These are phyloP conservation scores for Boulengeromyrus knoepffleri DNA, from an alignment of 2,113 vertebrate genomes.

Conservation along the genomic window DNA sequence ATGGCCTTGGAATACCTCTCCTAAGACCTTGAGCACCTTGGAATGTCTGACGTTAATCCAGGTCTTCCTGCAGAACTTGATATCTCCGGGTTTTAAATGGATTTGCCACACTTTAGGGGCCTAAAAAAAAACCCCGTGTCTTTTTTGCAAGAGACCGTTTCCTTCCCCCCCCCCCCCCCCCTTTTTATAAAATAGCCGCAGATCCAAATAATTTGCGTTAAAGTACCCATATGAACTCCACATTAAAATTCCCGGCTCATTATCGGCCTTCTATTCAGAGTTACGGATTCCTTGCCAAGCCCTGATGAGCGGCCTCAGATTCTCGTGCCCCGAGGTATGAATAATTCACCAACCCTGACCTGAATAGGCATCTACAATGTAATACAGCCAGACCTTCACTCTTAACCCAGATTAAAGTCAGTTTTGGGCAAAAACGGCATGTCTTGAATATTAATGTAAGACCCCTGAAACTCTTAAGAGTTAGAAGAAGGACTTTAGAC, in stretches of 20 bases:
- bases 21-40: not conserved
- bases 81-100: not conserved
- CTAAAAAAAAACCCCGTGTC: not conserved
- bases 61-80: not conserved
- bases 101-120: not conserved
- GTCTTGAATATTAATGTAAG: not conserved
- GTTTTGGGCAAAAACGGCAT: not conserved
- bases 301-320: not conserved
- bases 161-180: not conserved
- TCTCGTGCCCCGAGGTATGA: not conserved
- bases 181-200: not conserved
- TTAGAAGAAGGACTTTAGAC: not conserved
- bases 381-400: not conserved
- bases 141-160: not conserved
- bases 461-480: not conserved
- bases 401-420: constrained; percentile 12
- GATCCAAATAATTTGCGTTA: not conserved
- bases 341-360: constrained; percentile 13
- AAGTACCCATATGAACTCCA: not conserved
- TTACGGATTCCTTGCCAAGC: not conserved
- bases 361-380: not conserved
- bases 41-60: not conserved
- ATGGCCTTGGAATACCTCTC: not conserved
- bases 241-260: not conserved
- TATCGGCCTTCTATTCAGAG: not conserved